Evolutionary conservation across 2,888 invertebrate species (phyloP).

Genomic region (Rhingia rostrata): DNA sequence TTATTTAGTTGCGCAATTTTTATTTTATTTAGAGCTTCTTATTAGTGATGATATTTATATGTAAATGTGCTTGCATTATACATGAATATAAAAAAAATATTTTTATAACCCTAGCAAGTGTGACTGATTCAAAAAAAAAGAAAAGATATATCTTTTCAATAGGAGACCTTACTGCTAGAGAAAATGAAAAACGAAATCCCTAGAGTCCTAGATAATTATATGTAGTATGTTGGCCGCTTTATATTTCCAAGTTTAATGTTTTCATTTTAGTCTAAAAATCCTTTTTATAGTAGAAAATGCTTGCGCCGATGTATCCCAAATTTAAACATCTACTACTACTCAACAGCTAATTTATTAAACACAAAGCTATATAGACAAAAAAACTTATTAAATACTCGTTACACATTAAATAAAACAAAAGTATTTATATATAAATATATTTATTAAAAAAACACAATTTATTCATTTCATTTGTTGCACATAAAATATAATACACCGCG

Average conservation of each 20-base stretch:
- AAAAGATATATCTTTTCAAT: conserved; percentile 1
- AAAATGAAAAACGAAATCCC: conserved; percentile 15
- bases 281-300: conserved; percentile 47
- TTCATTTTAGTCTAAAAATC: conserved; percentile 49
- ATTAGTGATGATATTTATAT: conserved; percentile 10
- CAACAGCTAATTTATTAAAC: conserved; percentile 63
- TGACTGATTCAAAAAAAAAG: conserved; percentile 30
- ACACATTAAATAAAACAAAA: conserved; percentile 31
- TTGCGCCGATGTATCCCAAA: conserved; percentile 45
- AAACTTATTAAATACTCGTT: conserved; percentile 56
- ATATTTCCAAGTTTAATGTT: conserved; percentile 52
- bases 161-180: conserved; percentile 17
- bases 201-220: conserved; percentile 56
- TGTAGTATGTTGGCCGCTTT: conserved; percentile 54
- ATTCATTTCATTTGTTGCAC: conserved; percentile 66
- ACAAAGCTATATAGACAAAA: conserved; percentile 46
- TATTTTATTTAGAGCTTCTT: conserved; percentile 37
- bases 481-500: conserved; percentile 38
- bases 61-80: conserved; percentile 1
- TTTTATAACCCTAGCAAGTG: conserved; percentile 30
- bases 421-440: conserved; percentile 20
- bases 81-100: conserved; percentile 16
- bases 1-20: conserved; percentile 47
- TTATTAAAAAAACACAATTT: conserved; percentile 29
- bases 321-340: conserved; percentile 42